These are phyloP conservation scores for Oedothorax gibbosus DNA, from an alignment of 1,140 invertebrate genomes.

Conservation along the genomic window DNA sequence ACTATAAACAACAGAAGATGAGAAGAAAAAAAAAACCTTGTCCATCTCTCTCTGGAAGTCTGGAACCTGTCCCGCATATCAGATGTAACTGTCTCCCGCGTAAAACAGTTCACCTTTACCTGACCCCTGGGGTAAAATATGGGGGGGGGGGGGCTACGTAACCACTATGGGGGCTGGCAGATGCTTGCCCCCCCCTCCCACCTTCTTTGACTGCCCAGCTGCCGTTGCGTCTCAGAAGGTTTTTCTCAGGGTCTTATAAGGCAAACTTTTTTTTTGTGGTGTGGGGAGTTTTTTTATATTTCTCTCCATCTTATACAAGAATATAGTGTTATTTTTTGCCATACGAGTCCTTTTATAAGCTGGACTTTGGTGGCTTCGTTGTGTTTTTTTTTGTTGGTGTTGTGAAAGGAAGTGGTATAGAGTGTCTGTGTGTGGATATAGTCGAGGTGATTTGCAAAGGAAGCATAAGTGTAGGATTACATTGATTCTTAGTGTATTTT, in stretches of 20 bases:
- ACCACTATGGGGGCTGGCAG: constrained; percentile 14
- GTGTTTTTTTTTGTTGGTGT: too few species aligned
- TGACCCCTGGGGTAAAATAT: constrained; percentile 28
- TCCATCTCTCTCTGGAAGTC: constrained; percentile 22
- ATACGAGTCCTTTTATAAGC: neutral
- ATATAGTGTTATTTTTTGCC: neutral
- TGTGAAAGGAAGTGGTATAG: too few species aligned
- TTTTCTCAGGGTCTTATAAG: constrained; percentile 47
- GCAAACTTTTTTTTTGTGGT: constrained; percentile 29
- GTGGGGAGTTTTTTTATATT: constrained; percentile 27
- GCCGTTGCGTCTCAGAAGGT: constrained; percentile 10
- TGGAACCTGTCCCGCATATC: constrained; percentile 57
- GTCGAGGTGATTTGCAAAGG: neutral
- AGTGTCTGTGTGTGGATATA: neutral
- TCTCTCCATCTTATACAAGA: constrained; percentile 1
- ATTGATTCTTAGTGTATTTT: neutral
- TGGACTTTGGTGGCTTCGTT: constrained; percentile 34
- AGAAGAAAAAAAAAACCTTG: constrained; percentile 40
- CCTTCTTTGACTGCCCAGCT: constrained; percentile 51
- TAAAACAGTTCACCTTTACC: constrained; percentile 58
- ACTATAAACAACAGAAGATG: neutral
- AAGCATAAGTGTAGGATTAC: neutral
- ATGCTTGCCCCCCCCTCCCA: constrained; percentile 15
- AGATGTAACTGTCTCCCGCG: constrained; percentile 52
- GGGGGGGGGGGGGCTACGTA: constrained; percentile 24